These are phyloP conservation scores for Jordanella pulchra DNA, from an alignment of 2,797 vertebrate genomes.

Conservation along the genomic window DNA sequence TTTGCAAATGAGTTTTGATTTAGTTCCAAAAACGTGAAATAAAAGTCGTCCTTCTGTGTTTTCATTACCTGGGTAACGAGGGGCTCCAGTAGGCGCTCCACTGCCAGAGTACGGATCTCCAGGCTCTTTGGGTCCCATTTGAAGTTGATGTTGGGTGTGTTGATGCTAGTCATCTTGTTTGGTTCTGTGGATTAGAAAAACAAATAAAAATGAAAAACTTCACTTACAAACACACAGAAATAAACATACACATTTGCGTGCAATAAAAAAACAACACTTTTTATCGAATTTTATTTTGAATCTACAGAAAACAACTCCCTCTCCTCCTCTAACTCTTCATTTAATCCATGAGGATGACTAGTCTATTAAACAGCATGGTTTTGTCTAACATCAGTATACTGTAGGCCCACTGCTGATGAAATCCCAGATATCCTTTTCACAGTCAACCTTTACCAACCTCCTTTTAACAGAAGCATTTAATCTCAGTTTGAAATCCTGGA, in stretches of 20 bases:
- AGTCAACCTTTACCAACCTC: neutral
- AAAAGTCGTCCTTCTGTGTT: neutral
- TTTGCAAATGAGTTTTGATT: neutral
- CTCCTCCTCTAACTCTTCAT: neutral
- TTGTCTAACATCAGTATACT: neutral
- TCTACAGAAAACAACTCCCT: neutral
- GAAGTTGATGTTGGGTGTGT: constrained; percentile 94
- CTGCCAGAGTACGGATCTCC: constrained; percentile 95
- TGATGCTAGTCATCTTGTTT: constrained; percentile 88
- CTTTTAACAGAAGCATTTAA: neutral
- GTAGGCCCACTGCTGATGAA: neutral
- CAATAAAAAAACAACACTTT: too few relatives aligned
- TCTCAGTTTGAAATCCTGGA: constrained; percentile 1
- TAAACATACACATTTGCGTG: too few relatives aligned
- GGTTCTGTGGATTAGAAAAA: constrained; percentile 1
- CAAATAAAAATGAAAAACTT: neutral
- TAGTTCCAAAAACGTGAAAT: neutral
- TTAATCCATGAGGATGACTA: neutral
- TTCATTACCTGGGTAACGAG: constrained; percentile 94
- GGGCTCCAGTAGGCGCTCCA: constrained; percentile 93
- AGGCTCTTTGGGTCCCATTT: constrained; percentile 99
- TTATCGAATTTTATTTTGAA: neutral
- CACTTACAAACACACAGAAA: neutral
- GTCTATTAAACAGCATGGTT: neutral
- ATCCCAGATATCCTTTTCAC: neutral